phyloP scores from a whole-genome alignment of 2,113 vertebrate genomes.

The Apus apus region DNA sequence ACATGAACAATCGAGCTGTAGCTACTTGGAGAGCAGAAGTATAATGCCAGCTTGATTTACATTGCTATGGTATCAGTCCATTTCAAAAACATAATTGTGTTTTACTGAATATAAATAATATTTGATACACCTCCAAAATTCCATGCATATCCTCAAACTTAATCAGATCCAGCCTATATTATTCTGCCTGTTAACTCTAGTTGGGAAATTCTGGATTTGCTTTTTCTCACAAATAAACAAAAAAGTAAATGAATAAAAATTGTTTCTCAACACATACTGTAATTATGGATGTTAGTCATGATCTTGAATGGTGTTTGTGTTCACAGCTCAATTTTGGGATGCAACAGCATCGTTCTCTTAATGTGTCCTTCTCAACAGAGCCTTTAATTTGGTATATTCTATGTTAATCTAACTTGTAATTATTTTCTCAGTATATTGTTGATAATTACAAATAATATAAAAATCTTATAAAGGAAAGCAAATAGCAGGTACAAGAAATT shows the following conservation, averaged over 20 bases:
- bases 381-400: background rate
- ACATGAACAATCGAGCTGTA: background rate
- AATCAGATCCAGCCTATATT: background rate
- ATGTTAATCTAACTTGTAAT: background rate
- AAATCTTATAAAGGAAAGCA: background rate
- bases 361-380: background rate
- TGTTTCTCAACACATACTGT: background rate
- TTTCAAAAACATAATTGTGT: slow-evolving; percentile 1
- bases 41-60: background rate
- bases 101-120: slow-evolving; percentile 19
- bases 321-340: background rate
- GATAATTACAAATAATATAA: background rate
- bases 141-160: background rate
- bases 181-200: background rate
- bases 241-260: slow-evolving; percentile 2
- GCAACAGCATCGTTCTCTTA: background rate
- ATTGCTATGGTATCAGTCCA: background rate
- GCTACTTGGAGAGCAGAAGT: background rate
- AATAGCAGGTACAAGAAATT: background rate
- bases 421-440: background rate
- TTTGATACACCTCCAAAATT: background rate
- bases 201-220: background rate
- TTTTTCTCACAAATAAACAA: background rate
- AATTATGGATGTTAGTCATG: slow-evolving; percentile 22
- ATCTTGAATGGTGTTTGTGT: background rate